phyloP scores from a whole-genome alignment of 2,113 vertebrate genomes.

The Pyrgilauda ruficollis region DNA sequence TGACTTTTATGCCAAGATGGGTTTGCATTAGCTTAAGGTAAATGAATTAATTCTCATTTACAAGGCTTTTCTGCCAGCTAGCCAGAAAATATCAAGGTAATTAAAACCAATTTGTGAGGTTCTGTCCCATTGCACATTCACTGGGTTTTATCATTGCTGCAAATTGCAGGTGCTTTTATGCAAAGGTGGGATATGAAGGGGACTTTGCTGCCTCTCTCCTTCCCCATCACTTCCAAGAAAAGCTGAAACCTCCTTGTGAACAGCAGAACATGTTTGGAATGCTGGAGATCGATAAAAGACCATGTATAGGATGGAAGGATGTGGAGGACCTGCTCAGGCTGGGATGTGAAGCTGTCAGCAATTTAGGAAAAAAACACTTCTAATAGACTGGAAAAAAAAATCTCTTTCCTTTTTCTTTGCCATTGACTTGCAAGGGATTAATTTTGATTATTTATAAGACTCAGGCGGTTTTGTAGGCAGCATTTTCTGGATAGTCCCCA shows the following conservation, averaged over 20 bases:
- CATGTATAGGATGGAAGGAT: rapidly evolving
- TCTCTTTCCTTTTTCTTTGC: not conserved
- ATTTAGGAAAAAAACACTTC: rapidly evolving
- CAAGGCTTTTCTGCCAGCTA: constrained; percentile 41
- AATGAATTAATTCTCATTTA: constrained; percentile 68
- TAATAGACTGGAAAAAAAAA: not conserved
- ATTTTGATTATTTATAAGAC: not conserved
- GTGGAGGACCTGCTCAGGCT: not conserved
- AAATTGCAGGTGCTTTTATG: constrained; percentile 53
- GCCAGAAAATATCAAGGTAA: constrained; percentile 60
- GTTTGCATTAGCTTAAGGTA: constrained; percentile 65
- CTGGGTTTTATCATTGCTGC: constrained; percentile 14
- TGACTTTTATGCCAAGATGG: constrained; percentile 64
- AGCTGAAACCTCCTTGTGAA: not conserved
- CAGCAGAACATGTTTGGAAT: rapidly evolving
- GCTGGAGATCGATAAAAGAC: not conserved
- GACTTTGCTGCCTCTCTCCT: not conserved
- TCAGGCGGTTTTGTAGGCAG: not conserved
- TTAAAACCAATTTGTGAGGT: constrained; percentile 62
- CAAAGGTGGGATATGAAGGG: constrained; percentile 12
- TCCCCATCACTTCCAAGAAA: not conserved
- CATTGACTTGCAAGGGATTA: not conserved
- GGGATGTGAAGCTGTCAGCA: not conserved
- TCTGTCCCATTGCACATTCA: constrained; percentile 53
- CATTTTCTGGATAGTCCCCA: not conserved